Evolutionary conservation across 2,888 invertebrate species (phyloP).

Genomic region (Lymantria monacha): DNA sequence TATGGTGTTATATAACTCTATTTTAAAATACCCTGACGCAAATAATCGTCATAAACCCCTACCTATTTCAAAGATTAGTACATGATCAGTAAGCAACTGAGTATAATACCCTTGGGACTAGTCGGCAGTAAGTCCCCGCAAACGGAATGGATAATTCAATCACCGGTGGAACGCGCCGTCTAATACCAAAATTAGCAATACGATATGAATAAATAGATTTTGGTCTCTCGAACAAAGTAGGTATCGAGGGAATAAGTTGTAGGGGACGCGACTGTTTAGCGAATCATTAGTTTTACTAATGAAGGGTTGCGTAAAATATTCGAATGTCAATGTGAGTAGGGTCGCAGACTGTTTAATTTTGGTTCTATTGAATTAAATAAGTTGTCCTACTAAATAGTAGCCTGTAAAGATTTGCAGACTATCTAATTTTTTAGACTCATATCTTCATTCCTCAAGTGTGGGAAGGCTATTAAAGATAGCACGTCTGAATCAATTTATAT

Average conservation of each 20-base stretch:
- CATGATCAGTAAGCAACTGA: constrained; percentile 19
- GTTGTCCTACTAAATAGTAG: neutral
- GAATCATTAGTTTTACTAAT: constrained; percentile 64
- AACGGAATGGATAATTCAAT: constrained; percentile 81
- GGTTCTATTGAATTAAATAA: constrained; percentile 2
- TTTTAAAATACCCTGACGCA: constrained; percentile 1
- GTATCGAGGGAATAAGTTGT: constrained; percentile 59
- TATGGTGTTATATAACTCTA: neutral
- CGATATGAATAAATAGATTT: constrained; percentile 80
- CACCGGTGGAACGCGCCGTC: constrained; percentile 72
- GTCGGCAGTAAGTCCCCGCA: constrained; percentile 50
- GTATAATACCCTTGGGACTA: constrained; percentile 51
- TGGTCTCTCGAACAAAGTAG: constrained; percentile 63
- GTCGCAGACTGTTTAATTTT: constrained; percentile 3
- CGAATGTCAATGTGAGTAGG: constrained; percentile 34
- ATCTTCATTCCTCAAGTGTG: no score
- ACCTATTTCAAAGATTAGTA: constrained; percentile 26
- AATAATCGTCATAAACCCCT: constrained; percentile 12
- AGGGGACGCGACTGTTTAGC: constrained; percentile 45
- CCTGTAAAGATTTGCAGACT: neutral
- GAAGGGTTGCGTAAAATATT: constrained; percentile 61
- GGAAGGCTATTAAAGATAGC: no score
- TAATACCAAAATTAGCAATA: constrained; percentile 81
- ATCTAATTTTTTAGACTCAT: neutral
- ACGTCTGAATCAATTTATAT: no score